These are phyloP conservation scores for Otolemur crassicaudatus DNA, from an alignment of 2,797 vertebrate genomes.

Conservation along the genomic window DNA sequence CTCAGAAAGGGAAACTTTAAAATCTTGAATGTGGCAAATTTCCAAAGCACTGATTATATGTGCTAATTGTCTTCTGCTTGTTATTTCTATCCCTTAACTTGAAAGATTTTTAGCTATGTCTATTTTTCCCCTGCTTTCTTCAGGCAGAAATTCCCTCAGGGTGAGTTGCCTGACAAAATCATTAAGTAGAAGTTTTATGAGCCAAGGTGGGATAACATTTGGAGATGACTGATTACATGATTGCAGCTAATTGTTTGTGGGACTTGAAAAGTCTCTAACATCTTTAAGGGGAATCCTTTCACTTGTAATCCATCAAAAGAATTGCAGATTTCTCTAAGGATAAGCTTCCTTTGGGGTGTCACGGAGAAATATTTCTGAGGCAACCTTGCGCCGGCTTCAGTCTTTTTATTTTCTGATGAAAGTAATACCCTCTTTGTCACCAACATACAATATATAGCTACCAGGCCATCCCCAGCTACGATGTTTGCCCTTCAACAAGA, in stretches of 20 bases:
- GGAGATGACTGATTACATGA: slow-evolving; percentile 81
- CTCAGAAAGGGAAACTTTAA: slow-evolving; percentile 56
- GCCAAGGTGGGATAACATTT: slow-evolving; percentile 80
- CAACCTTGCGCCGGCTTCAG: slow-evolving; percentile 42
- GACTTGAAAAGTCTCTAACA: slow-evolving; percentile 74
- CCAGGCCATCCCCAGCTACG: background rate
- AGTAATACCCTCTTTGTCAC: slow-evolving; percentile 57
- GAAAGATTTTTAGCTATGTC: slow-evolving; percentile 74
- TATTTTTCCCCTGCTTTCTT: slow-evolving; percentile 53
- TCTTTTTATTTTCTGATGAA: slow-evolving; percentile 67
- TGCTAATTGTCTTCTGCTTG: slow-evolving; percentile 82
- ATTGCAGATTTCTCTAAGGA: slow-evolving; percentile 52
- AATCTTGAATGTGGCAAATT: slow-evolving; percentile 43
- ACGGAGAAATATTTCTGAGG: slow-evolving; percentile 71
- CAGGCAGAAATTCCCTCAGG: slow-evolving; percentile 78
- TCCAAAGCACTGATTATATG: slow-evolving; percentile 74
- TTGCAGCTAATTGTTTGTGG: slow-evolving; percentile 79
- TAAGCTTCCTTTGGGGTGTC: slow-evolving; percentile 64
- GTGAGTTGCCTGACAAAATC: slow-evolving; percentile 77
- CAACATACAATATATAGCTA: slow-evolving; percentile 62
- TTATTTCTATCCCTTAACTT: slow-evolving; percentile 76
- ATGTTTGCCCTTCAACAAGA: slow-evolving; percentile 49
- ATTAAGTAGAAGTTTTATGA: slow-evolving; percentile 81
- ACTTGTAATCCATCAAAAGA: slow-evolving; percentile 43
- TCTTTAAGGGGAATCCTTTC: slow-evolving; percentile 78